phyloP scores from a whole-genome alignment of 2,888 invertebrate species.

The Rugalucina vietnamica region DNA sequence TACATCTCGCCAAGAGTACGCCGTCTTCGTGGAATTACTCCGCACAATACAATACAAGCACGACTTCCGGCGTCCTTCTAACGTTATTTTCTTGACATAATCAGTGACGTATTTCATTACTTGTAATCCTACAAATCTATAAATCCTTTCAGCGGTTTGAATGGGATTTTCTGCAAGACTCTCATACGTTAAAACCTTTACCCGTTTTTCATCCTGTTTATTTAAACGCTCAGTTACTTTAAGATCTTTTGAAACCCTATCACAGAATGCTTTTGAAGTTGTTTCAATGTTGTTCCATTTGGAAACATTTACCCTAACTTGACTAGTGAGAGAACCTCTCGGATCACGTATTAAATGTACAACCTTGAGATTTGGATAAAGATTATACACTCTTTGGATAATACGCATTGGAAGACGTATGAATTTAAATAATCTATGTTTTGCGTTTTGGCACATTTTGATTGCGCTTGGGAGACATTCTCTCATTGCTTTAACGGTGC shows the following conservation, averaged over 20 bases:
- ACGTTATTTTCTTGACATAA: constrained; percentile 47
- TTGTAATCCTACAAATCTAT: constrained; percentile 29
- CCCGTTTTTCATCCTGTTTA: constrained; percentile 19
- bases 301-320: constrained; percentile 34
- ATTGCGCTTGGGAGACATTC: constrained; percentile 52
- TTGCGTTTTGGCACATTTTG: constrained; percentile 42
- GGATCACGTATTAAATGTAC: constrained; percentile 57
- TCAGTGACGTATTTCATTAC: constrained; percentile 14
- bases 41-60: constrained; percentile 33
- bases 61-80: constrained; percentile 18
- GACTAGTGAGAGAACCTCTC: constrained; percentile 44
- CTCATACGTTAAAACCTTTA: constrained; percentile 49
- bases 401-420: constrained; percentile 52
- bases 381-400: constrained; percentile 26
- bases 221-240: constrained; percentile 35
- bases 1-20: constrained; percentile 47
- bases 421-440: constrained; percentile 50
- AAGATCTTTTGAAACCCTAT: constrained; percentile 37
- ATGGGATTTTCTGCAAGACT: constrained; percentile 52
- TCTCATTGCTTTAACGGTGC: constrained; percentile 30
- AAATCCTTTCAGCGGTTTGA: constrained; percentile 33
- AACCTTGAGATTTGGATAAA: constrained; percentile 52
- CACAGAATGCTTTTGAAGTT: constrained; percentile 33
- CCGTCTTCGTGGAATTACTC: constrained; percentile 51
- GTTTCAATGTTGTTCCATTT: constrained; percentile 31